Evolutionary conservation across 2,797 vertebrate genomes (phyloP).

Genomic region (Poeciliopsis paucimaculata): DNA sequence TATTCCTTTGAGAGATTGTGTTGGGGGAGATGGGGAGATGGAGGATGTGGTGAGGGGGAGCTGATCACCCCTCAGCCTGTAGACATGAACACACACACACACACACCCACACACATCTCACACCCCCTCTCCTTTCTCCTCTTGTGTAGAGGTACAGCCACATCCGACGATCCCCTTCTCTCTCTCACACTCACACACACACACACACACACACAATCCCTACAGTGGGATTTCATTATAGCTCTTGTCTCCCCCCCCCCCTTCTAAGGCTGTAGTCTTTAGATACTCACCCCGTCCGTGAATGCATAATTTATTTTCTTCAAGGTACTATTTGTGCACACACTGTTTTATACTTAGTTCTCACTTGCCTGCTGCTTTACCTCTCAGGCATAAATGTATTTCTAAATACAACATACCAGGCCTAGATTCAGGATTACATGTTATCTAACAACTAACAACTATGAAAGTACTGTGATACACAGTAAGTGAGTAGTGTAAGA

Average conservation of each 20-base stretch:
- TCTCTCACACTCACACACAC: not conserved
- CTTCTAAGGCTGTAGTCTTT: constrained; percentile 78
- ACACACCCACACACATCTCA: constrained; percentile 11
- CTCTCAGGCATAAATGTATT: constrained; percentile 71
- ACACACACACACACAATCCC: constrained; percentile 23
- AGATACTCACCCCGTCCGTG: constrained; percentile 76
- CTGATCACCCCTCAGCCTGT: constrained; percentile 60
- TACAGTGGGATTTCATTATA: constrained; percentile 80
- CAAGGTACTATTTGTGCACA: constrained; percentile 73
- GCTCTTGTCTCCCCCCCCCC: constrained; percentile 73
- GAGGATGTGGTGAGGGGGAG: constrained; percentile 67
- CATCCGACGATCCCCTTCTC: constrained; percentile 3
- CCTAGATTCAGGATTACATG: constrained; percentile 61
- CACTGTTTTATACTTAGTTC: constrained; percentile 65
- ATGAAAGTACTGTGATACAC: constrained; percentile 69
- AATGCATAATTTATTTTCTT: constrained; percentile 86
- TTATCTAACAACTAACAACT: constrained; percentile 72
- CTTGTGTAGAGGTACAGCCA: constrained; percentile 3
- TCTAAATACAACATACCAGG: constrained; percentile 74
- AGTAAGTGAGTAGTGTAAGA: constrained; percentile 59
- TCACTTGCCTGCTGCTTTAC: constrained; percentile 50
- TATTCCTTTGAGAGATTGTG: constrained; percentile 84
- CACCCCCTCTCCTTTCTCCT: not conserved
- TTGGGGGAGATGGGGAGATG: constrained; percentile 70
- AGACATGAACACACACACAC: constrained; percentile 28